Base-by-base conservation (phyloP, 2,888 invertebrate genomes). In the Tuberolachnus salignus region DNA sequence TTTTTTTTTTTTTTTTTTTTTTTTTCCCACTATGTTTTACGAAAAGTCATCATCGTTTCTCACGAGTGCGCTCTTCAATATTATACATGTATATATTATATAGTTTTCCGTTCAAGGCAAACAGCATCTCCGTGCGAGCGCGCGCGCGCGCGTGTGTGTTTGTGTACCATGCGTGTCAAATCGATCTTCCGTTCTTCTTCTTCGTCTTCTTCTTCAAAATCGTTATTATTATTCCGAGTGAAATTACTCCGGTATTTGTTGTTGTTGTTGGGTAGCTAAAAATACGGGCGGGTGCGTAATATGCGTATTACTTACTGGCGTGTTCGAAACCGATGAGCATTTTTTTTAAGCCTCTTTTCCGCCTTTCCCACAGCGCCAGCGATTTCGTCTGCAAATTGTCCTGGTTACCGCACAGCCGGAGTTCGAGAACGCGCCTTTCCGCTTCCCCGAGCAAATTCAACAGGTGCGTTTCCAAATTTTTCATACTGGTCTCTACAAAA, bases 301-400 rank as follows among this genome's bases (percentile, higher is more conserved):
- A 23, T n/a, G 26, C 9, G 13, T 34, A n/a, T 11, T 19, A 86
- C 89, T 87, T 84, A 90, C 90, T 88, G 14, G 94, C 91, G 86
- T 94, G 93, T 83, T 95, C 94, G 88, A 95, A 95, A 66, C 96
- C 96, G 46, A 92, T 87, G 53, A 94, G 89, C 89, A 97, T 91
- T 86, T 88, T 91, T 86, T 91, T 92, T 59, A 95, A 88, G 0
- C 92, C 91, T 84, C 92, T 89, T 67, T 92, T 90, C 83, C 94
- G 90, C 82, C 95, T 89, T 83, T 96, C 94, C 95, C 96, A 96
- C 73, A 94, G 90, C 82, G 92, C 91, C 71, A 92, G 90, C 85
- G 94, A 94, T 84, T 94, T 94, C 84, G 94, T 94, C 82, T 90
- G 87, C 26, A 90, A 92, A 53, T 92, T 91, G 19, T 80, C 82